Conservation (phyloP, 2,888 invertebrate species). For the Fissipunctia ypsillon region DNA sequence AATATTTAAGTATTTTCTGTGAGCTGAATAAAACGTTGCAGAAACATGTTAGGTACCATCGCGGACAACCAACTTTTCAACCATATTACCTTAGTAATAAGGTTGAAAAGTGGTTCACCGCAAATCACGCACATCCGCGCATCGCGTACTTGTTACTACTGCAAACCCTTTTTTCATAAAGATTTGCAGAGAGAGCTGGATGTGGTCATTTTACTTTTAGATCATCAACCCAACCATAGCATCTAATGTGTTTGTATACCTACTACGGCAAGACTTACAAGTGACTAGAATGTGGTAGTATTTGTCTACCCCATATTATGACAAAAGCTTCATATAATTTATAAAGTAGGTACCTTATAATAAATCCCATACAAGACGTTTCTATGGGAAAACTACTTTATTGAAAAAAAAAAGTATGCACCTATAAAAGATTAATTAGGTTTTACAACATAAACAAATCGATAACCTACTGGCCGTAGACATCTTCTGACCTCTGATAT, state of each 20-base stretch:
- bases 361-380: neutral
- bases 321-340: neutral
- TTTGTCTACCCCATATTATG: neutral
- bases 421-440: conserved; percentile 18
- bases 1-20: conserved; percentile 2
- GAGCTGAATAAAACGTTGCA: neutral
- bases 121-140: too few species aligned
- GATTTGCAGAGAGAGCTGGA: neutral
- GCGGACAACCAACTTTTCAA: too few species aligned
- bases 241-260: too few species aligned
- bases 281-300: too few species aligned
- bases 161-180: neutral
- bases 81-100: too few species aligned
- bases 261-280: too few species aligned
- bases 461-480: conserved; percentile 46
- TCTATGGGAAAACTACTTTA: conserved; percentile 38
- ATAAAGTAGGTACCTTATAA: too few species aligned
- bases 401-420: conserved; percentile 19
- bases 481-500: conserved; percentile 32
- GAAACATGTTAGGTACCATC: neutral
- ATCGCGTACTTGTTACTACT: neutral
- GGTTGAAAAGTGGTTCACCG: too few species aligned
- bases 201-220: neutral
- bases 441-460: conserved; percentile 29
- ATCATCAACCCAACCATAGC: neutral